Percentiles rank a stretch among this genome's conserved stretches.
Conservation (phyloP, 2,797 vertebrate species). For the Karalla daura region DNA sequence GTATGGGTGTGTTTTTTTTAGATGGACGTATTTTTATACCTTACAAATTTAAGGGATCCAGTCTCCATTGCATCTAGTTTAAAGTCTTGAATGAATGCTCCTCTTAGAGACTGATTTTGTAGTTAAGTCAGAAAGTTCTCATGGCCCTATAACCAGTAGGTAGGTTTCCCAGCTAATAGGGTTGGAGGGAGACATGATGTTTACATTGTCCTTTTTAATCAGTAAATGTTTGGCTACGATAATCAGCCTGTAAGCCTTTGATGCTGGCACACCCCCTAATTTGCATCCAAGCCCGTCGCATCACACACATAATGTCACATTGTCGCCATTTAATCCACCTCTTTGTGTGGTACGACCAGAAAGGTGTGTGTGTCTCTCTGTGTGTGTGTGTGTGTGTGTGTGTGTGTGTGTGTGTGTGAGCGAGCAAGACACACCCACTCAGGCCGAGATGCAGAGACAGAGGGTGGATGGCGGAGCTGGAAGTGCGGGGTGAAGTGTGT, state of each 20-base stretch:
- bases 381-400: constrained; percentile 18
- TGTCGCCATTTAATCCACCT: constrained; percentile 32
- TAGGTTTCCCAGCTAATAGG: neutral
- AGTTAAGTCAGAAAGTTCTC: too few relatives aligned
- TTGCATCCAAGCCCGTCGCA: constrained; percentile 2
- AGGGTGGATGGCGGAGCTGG: constrained; percentile 70
- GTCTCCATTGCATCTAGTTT: too few relatives aligned
- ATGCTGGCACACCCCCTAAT: constrained; percentile 9
- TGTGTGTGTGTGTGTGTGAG: constrained; percentile 6
- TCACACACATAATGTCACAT: constrained; percentile 23
- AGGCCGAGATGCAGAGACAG: constrained; percentile 58
- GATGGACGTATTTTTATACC: too few relatives aligned
- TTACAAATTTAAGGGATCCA: too few relatives aligned
- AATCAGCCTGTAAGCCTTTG: neutral
- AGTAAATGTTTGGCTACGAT: neutral
- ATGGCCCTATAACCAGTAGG: too few relatives aligned
- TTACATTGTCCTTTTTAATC: neutral
- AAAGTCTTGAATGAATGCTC: too few relatives aligned
- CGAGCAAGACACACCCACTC: constrained; percentile 59
- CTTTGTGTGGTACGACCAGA: constrained; percentile 51
- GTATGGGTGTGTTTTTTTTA: too few relatives aligned
- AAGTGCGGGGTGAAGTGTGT: constrained; percentile 68
- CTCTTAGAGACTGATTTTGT: too few relatives aligned
- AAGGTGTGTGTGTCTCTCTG: constrained; percentile 22
- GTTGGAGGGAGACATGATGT: neutral